phyloP scores from a whole-genome alignment of 2,888 invertebrate genomes.

The Leptinotarsa tumamoca region DNA sequence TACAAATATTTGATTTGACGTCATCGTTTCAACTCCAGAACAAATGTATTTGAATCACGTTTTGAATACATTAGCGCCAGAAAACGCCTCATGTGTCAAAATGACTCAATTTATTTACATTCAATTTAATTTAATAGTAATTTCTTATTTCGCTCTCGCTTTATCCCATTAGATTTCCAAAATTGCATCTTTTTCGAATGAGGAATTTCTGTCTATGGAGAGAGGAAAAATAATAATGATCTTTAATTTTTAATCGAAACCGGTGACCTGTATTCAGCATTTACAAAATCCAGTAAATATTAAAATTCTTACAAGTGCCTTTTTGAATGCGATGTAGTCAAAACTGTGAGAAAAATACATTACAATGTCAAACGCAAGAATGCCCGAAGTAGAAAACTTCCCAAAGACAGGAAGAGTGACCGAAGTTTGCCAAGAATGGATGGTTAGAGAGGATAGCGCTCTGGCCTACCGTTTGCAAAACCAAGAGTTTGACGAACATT shows the following conservation, averaged over 20 bases:
- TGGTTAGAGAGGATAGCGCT: conserved; percentile 86
- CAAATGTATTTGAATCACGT: too few species aligned
- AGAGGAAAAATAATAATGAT: conserved; percentile 45
- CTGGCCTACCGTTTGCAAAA: conserved; percentile 84
- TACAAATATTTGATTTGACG: too few species aligned
- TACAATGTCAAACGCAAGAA: conserved; percentile 54
- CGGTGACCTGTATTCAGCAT: conserved; percentile 43
- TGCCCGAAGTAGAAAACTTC: conserved; percentile 67
- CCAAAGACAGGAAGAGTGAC: conserved; percentile 77
- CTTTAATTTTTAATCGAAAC: conserved; percentile 42
- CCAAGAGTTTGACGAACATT: conserved; percentile 84
- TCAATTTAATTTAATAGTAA: too few species aligned
- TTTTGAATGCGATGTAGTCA: conserved; percentile 26
- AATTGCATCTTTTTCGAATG: conserved; percentile 34
- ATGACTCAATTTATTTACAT: conserved; percentile 34
- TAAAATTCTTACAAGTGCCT: conserved; percentile 31
- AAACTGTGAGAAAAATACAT: conserved; percentile 2
- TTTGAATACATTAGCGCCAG: too few species aligned
- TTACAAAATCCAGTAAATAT: not conserved
- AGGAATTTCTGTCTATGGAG: conserved; percentile 44
- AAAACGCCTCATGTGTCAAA: not conserved
- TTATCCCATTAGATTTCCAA: conserved; percentile 13
- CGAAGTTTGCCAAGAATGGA: conserved; percentile 85
- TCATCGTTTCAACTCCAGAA: too few species aligned
- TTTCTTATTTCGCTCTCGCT: conserved; percentile 37